phyloP scores from a whole-genome alignment of 1,140 invertebrate genomes.

The Parasteatoda tepidariorum region DNA sequence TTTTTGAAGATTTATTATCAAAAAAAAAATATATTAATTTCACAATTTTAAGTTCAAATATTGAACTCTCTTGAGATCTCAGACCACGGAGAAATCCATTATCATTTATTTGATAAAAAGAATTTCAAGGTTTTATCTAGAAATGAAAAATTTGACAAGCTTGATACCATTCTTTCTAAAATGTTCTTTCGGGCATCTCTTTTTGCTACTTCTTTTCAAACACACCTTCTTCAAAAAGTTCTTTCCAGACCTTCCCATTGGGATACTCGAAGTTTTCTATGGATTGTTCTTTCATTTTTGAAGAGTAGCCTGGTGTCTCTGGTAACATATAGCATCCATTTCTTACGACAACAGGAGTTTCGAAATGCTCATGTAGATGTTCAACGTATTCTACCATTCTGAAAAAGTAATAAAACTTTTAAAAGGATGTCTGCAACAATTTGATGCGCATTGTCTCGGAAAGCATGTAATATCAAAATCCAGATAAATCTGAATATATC shows the following conservation, averaged over 20 bases:
- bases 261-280: slow-evolving; percentile 80
- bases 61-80: too few relatives aligned
- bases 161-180: too few relatives aligned
- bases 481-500: neutral
- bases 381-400: slow-evolving; percentile 88
- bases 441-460: too few relatives aligned
- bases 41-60: too few relatives aligned
- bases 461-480: neutral
- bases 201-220: too few relatives aligned
- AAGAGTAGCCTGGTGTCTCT: slow-evolving; percentile 70
- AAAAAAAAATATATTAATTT: too few relatives aligned
- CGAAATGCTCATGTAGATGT: slow-evolving; percentile 90
- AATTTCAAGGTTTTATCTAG: too few relatives aligned
- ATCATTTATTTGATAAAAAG: too few relatives aligned
- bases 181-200: too few relatives aligned
- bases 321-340: slow-evolving; percentile 81
- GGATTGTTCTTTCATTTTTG: slow-evolving; percentile 76
- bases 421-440: neutral
- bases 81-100: too few relatives aligned
- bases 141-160: too few relatives aligned
- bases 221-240: slow-evolving; percentile 69
- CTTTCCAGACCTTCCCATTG: slow-evolving; percentile 79
- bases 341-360: slow-evolving; percentile 76
- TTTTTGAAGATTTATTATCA: too few relatives aligned
- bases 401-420: slow-evolving; percentile 47